phyloP scores from a whole-genome alignment of 1,140 invertebrate species.

The Heliothis virescens region DNA sequence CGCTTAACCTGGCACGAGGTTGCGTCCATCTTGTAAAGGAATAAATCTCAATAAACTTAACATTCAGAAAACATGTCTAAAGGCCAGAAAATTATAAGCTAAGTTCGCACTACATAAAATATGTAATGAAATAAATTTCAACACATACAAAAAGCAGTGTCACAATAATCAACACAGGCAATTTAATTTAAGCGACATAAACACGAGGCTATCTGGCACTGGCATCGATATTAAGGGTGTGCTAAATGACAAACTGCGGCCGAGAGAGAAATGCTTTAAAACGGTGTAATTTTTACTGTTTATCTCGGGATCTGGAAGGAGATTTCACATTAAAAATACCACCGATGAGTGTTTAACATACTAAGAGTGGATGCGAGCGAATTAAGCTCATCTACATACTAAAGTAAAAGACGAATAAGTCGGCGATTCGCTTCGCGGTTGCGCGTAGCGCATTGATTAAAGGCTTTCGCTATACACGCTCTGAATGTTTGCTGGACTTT shows the following conservation, averaged over 20 bases:
- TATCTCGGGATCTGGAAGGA: slow-evolving; percentile 72
- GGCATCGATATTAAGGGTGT: slow-evolving; percentile 82
- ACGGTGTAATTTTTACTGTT: slow-evolving; percentile 77
- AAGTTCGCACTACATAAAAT: slow-evolving; percentile 45
- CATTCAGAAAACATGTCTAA: neutral
- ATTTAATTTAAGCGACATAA: slow-evolving; percentile 84
- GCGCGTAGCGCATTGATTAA: slow-evolving; percentile 58
- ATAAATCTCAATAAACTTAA: neutral
- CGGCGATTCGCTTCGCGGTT: slow-evolving; percentile 54
- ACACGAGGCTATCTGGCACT: slow-evolving; percentile 78
- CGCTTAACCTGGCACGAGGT: neutral
- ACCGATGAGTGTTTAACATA: slow-evolving; percentile 65
- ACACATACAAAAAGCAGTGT: slow-evolving; percentile 75
- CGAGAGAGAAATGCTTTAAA: slow-evolving; percentile 79
- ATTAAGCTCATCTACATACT: slow-evolving; percentile 63
- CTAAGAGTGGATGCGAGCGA: slow-evolving; percentile 53
- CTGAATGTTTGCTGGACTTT: slow-evolving; percentile 51
- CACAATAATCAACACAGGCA: slow-evolving; percentile 81
- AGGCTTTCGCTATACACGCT: slow-evolving; percentile 57
- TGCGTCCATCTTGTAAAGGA: neutral
- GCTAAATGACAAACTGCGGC: slow-evolving; percentile 83
- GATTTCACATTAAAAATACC: slow-evolving; percentile 70
- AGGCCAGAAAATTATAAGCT: slow-evolving; percentile 23
- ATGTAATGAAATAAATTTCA: slow-evolving; percentile 69
- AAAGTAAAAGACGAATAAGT: slow-evolving; percentile 55